Percentiles rank a stretch among this genome's conserved stretches.
Evolutionary conservation across 1,140 invertebrate genomes (phyloP).

Genomic region (Chrysopa pallens): DNA sequence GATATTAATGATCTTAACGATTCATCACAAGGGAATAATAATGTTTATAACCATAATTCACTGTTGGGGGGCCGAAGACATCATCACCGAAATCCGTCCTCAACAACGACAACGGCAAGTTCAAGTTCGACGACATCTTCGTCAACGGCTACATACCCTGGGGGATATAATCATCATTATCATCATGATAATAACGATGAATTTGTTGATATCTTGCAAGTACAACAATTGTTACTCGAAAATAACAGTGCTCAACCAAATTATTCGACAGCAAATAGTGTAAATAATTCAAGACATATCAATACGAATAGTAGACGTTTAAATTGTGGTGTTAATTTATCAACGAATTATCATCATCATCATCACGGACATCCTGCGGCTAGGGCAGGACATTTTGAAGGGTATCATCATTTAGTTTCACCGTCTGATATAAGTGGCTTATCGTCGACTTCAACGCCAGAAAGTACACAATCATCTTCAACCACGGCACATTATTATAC

Average conservation of each 20-base stretch:
- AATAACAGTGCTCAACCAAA: conserved; percentile 14
- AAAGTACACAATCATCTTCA: background rate
- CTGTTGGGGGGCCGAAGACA: conserved; percentile 1
- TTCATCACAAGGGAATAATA: too few relatives aligned
- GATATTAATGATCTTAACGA: conserved; percentile 7
- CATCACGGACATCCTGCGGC: background rate
- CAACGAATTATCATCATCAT: conserved; percentile 3
- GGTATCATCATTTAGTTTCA: background rate
- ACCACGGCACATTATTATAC: conserved; percentile 23
- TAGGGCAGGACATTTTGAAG: background rate
- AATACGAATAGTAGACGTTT: conserved; percentile 5
- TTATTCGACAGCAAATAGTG: conserved; percentile 5
- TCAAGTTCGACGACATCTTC: background rate
- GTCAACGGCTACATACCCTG: conserved; percentile 2
- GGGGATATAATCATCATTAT: background rate
- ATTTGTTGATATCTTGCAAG: conserved; percentile 39
- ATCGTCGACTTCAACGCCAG: background rate
- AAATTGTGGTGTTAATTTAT: conserved; percentile 1
- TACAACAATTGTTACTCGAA: conserved; percentile 35
- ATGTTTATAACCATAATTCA: background rate
- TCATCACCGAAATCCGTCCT: background rate
- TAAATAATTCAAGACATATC: too few relatives aligned
- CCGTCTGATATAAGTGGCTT: background rate
- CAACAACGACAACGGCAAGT: conserved; percentile 9
- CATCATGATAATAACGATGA: conserved; percentile 21